Evolutionary conservation across 2,797 vertebrate genomes (phyloP).

Genomic region (Acanthurus lineatus): DNA sequence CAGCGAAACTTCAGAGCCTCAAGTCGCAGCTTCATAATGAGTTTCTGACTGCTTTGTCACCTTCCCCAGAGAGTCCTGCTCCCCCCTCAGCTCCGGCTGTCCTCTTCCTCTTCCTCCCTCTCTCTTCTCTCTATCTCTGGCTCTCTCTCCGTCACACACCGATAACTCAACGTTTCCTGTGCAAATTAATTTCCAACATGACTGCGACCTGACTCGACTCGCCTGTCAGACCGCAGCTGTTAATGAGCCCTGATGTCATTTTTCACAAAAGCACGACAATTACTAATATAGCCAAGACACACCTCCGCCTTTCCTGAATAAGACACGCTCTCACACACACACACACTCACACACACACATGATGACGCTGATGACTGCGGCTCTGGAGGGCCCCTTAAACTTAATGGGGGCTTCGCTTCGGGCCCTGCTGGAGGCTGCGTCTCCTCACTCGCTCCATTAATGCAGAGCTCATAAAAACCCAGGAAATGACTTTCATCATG

Average conservation of each 20-base stretch:
- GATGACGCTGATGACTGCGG: neutral
- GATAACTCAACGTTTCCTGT: slow-evolving; percentile 47
- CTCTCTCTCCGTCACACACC: slow-evolving; percentile 13
- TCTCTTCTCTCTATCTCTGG: neutral
- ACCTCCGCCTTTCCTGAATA: slow-evolving; percentile 21
- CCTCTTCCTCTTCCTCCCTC: neutral
- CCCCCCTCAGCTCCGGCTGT: neutral
- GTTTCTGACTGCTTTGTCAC: slow-evolving; percentile 30
- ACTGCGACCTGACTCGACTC: slow-evolving; percentile 69
- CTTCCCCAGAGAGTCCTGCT: slow-evolving; percentile 32
- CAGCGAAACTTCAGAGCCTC: slow-evolving; percentile 5
- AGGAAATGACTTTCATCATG: slow-evolving; percentile 20
- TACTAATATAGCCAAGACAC: slow-evolving; percentile 43
- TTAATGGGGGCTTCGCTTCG: slow-evolving; percentile 6
- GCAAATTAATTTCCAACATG: slow-evolving; percentile 72
- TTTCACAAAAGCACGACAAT: slow-evolving; percentile 43
- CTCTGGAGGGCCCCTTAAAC: neutral
- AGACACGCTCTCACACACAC: slow-evolving; percentile 15
- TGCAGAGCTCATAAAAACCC: neutral
- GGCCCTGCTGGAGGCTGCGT: slow-evolving; percentile 41
- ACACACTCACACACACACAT: slow-evolving; percentile 19
- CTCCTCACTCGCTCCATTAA: neutral
- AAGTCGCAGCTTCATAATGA: slow-evolving; percentile 40
- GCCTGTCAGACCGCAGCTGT: slow-evolving; percentile 60
- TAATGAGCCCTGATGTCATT: slow-evolving; percentile 70